Evolutionary conservation across 2,888 invertebrate genomes (phyloP).

Genomic region (Phanerotoma sp.): DNA sequence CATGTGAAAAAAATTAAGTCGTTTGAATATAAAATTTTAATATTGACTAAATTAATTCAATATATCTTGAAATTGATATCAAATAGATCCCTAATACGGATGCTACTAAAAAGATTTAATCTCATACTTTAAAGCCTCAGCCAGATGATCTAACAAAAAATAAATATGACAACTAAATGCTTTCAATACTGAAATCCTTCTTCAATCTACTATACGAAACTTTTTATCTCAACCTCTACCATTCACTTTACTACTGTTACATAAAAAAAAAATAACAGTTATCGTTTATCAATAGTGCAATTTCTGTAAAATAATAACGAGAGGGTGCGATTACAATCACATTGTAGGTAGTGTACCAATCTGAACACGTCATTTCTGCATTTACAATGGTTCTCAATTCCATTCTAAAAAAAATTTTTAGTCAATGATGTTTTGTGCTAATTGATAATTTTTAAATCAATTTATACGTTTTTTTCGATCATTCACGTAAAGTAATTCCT

Average conservation of each 20-base stretch:
- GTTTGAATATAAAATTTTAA: too few relatives aligned
- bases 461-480: too few relatives aligned
- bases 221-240: background rate
- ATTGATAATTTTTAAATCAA: background rate
- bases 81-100: too few relatives aligned
- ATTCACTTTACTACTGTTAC: too few relatives aligned
- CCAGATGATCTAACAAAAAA: background rate
- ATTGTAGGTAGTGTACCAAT: too few relatives aligned
- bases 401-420: too few relatives aligned
- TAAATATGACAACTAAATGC: background rate
- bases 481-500: too few relatives aligned
- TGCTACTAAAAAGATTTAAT: too few relatives aligned
- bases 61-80: too few relatives aligned
- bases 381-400: constrained; percentile 48
- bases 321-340: constrained; percentile 46
- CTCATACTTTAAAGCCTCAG: background rate
- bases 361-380: constrained; percentile 45
- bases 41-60: too few relatives aligned
- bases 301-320: constrained; percentile 53
- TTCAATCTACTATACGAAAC: background rate
- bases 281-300: constrained; percentile 39
- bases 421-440: too few relatives aligned
- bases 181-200: background rate
- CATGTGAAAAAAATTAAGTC: too few relatives aligned
- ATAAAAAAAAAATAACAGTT: constrained; percentile 41